Evolutionary conservation across 1,140 invertebrate genomes (phyloP), one percentile per base, ranked within the genome.

Genomic region (Cheumatopsyche charites): DNA sequence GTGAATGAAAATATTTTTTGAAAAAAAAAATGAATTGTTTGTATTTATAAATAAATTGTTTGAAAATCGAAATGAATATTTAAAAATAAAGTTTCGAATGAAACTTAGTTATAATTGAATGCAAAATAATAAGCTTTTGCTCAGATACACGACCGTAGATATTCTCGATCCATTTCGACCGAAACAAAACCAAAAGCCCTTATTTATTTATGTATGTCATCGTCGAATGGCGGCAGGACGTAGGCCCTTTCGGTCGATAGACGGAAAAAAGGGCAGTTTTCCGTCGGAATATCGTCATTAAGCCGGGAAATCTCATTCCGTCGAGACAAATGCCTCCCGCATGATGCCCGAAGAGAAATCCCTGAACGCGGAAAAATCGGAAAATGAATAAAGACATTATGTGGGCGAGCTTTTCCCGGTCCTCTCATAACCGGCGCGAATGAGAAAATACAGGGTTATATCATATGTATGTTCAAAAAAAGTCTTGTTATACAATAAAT

Each of bases 381-480:
- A 58, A 58, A 58, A 58, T 58, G 55, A 58, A 58, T 58, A 58
- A 58, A 58, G 55, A 58, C 55, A 26, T 58, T 58, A 23, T 58
- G 55, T 58, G 55, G 19, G 55, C 55, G 21, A 58, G 23, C 25
- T 58, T 58, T 58, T 23, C 23, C n/a, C n/a, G n/a, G n/a, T n/a
- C n/a, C n/a, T n/a, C n/a, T n/a, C n/a, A n/a, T n/a, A n/a, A n/a
- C n/a, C 29, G 29, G 3, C 3, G 29, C 29, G 29, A 36, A 36
- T 9, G 29, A 9, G 29, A 36, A 36, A 36, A 36, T 36, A 36
- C 29, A n/a, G n/a, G n/a, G n/a, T n/a, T n/a, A n/a, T n/a, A n/a
- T n/a, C n/a, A n/a, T n/a, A n/a, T n/a, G n/a, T n/a, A n/a, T n/a
- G n/a, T n/a, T n/a, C n/a, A n/a, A n/a, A n/a, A n/a, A n/a, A n/a